Conservation (phyloP, 2,797 vertebrate species). For the Petrocephalus sullivani region DNA sequence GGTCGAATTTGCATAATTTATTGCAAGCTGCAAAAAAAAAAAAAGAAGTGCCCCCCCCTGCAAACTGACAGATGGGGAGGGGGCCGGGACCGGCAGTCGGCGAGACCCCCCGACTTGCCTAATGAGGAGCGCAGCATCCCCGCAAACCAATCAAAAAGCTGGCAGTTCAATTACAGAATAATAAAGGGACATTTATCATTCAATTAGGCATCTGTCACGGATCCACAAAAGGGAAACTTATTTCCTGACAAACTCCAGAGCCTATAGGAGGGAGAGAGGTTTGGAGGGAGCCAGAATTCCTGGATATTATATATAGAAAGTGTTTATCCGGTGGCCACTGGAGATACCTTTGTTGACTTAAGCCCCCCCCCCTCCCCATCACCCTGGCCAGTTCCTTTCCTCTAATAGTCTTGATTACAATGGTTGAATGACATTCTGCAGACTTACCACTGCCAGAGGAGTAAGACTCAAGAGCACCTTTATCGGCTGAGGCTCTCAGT, state of each 20-base stretch:
- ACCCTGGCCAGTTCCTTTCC: background rate
- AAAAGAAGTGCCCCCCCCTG: conserved; percentile 5
- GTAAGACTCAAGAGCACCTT: background rate
- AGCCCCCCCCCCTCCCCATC: background rate
- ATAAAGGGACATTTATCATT: conserved; percentile 90
- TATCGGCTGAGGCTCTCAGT: background rate
- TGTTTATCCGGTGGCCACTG: background rate
- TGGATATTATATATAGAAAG: conserved; percentile 14
- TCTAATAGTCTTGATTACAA: conserved; percentile 5
- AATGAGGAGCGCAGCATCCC: conserved; percentile 53
- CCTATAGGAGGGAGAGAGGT: background rate
- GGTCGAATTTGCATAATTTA: conserved; percentile 82
- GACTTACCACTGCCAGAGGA: background rate
- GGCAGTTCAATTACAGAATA: conserved; percentile 89
- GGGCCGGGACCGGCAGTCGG: conserved; percentile 70
- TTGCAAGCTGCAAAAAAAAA: conserved; percentile 62
- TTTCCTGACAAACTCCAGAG: conserved; percentile 11
- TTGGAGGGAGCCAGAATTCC: background rate
- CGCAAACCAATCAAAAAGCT: conserved; percentile 77
- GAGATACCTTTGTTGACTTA: background rate
- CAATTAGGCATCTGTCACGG: conserved; percentile 97
- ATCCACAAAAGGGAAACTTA: conserved; percentile 80
- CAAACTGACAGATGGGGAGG: conserved; percentile 86
- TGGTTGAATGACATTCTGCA: background rate
- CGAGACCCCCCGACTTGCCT: conserved; percentile 49